Conservation (phyloP, 2,113 vertebrate species). For the Vulpes vulpes region DNA sequence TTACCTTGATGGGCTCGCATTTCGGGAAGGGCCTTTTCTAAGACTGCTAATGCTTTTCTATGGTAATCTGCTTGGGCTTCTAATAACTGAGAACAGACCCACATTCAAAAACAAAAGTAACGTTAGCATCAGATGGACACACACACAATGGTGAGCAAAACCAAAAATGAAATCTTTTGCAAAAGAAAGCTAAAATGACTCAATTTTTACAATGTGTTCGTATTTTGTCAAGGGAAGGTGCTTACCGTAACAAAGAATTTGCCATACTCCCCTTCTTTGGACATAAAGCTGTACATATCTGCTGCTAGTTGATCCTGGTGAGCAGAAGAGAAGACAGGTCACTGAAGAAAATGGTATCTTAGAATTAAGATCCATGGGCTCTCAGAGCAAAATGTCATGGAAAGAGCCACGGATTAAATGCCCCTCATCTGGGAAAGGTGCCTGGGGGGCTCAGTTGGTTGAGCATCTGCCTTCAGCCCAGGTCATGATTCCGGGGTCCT, state of each 20-base stretch:
- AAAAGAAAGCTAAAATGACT: constrained; percentile 53
- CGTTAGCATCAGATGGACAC: constrained; percentile 86
- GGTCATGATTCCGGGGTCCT: background rate
- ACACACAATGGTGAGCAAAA: constrained; percentile 86
- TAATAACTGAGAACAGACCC: constrained; percentile 96
- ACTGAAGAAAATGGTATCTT: background rate
- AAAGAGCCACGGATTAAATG: background rate
- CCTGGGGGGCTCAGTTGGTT: background rate
- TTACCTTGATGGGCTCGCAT: constrained; percentile 99
- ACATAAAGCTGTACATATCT: constrained; percentile 98
- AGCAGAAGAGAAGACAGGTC: constrained; percentile 14
- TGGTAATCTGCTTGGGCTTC: constrained; percentile 99
- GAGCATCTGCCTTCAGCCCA: background rate
- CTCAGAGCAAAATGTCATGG: fast-evolving
- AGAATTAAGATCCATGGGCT: background rate
- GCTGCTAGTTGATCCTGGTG: constrained; percentile 97
- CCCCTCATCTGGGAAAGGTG: no score
- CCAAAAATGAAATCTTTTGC: constrained; percentile 76
- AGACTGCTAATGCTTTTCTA: constrained; percentile 97
- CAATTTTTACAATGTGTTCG: background rate
- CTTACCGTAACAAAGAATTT: constrained; percentile 95
- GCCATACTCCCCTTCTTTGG: constrained; percentile 97
- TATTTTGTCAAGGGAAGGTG: background rate
- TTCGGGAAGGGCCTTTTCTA: constrained; percentile 97
- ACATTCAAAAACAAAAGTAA: constrained; percentile 89